Conservation (phyloP, 2,888 invertebrate species). For the Xylocampa areola region DNA sequence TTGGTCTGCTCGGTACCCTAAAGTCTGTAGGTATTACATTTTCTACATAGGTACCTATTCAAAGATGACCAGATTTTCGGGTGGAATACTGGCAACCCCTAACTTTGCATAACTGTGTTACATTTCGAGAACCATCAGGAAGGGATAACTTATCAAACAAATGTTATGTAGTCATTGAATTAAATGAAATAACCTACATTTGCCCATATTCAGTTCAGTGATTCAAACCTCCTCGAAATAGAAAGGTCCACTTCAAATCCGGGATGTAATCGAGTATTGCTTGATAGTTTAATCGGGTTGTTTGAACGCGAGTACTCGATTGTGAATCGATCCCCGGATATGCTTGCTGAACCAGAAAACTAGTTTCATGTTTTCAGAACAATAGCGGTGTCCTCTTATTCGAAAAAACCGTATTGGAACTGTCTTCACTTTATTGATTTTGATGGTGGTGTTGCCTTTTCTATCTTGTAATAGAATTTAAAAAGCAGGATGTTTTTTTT, state of each 20-base stretch:
- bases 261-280: slow-evolving; percentile 12
- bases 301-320: slow-evolving; percentile 17
- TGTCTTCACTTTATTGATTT: too few species aligned
- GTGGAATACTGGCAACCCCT: too few species aligned
- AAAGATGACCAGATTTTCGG: too few species aligned
- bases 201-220: slow-evolving; percentile 8
- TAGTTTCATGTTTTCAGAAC: slow-evolving; percentile 17
- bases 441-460: too few species aligned
- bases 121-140: too few species aligned
- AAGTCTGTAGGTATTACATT: too few species aligned
- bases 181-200: neutral
- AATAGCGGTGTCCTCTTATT: slow-evolving; percentile 10
- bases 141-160: neutral
- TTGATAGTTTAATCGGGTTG: slow-evolving; percentile 27
- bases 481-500: too few species aligned
- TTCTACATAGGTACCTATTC: too few species aligned
- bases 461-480: too few species aligned
- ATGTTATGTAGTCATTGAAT: slow-evolving; percentile 8
- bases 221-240: slow-evolving; percentile 3
- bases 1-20: too few species aligned
- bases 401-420: slow-evolving; percentile 2
- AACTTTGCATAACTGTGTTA: too few species aligned
- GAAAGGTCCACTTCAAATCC: slow-evolving; percentile 1
- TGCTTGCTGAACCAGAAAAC: slow-evolving; percentile 41
- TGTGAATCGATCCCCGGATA: slow-evolving; percentile 19